Evolutionary conservation across 1,140 invertebrate genomes (phyloP), one percentile per base, ranked within the genome.

Genomic region (Batillaria attramentaria): DNA sequence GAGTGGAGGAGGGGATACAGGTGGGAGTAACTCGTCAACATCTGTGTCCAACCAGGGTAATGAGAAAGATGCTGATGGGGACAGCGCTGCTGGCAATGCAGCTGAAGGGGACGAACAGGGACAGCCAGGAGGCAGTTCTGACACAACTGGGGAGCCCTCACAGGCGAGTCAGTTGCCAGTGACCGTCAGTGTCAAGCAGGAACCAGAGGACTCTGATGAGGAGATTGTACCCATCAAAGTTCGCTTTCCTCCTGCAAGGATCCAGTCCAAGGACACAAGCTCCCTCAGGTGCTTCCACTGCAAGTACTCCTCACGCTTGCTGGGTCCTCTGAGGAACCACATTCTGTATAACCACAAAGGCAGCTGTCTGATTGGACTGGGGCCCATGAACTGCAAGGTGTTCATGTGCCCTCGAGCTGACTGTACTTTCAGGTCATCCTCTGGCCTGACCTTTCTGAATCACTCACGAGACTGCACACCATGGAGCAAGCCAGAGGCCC

Each of bases 241-340:
- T 0, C 72, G 65, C 37, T 68, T 77, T 28, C 43, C 60, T 37
- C 28, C 60, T 28, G 18, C 70, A 5, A 70, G 46, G 57, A 62
- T n/a, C 37, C 28, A 60, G 16, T 50, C 50, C 35, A 68, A 78
- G 68, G 69, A 77, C 18, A 70, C 42, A 10, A 66, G 57, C 35
- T 80, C 84, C n/a, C 85, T 83, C 77, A 84, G 85, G 75, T 89
- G 87, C 78, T 86, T 81, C 73, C 86, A 87, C 72, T 89, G 87
- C 79, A 82, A 81, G 37, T 88, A 84, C 60, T 85, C 75, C 78
- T 77, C 84, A 35, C 81, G 82, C 28, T 20, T 78, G 20, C 57
- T 73, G 37, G 73, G 60, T 10, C 72, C 70, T 28, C 72, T 87
- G 18, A 83, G 77, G 50, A 65, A 33, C 65, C 85, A 85, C 75